A percentile compares a stretch with the other conserved stretches of the same genome.
phyloP scores from a whole-genome alignment of 2,797 vertebrate genomes.

The Tragelaphus oryx region DNA sequence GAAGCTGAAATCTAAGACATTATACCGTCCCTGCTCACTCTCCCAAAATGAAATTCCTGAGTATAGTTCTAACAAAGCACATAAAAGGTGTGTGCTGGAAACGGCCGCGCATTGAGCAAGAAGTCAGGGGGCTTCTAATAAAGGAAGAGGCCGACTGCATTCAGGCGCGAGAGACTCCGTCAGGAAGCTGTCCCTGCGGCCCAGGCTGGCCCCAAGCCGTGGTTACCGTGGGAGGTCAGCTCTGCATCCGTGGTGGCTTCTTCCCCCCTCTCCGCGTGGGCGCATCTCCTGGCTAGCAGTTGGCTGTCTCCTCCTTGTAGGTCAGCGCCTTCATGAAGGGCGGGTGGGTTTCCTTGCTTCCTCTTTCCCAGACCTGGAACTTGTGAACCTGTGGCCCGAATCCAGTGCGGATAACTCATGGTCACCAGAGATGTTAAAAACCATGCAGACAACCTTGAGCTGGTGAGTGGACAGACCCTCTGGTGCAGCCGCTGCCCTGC shows the following conservation, averaged over 20 bases:
- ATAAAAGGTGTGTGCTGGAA: background rate
- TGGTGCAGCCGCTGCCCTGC: accelerated
- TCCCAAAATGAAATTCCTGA: background rate
- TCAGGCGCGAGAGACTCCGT: accelerated
- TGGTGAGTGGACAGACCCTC: background rate
- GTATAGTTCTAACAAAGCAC: background rate
- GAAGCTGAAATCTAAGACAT: background rate
- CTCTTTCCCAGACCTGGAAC: background rate
- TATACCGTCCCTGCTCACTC: background rate
- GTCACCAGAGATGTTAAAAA: background rate
- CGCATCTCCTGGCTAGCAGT: background rate
- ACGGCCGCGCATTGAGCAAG: accelerated
- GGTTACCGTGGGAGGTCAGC: no score
- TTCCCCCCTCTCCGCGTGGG: accelerated
- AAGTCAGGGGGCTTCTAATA: background rate
- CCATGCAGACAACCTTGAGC: background rate
- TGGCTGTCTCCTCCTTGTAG: accelerated
- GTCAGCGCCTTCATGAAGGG: background rate
- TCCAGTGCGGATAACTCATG: background rate
- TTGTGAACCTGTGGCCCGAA: background rate
- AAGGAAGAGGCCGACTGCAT: accelerated
- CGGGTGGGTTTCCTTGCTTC: background rate
- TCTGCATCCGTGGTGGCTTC: background rate
- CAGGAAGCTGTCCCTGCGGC: background rate
- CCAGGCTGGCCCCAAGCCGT: background rate